A percentile compares a stretch with the other conserved stretches of the same genome.
Conservation (phyloP, 2,888 invertebrate genomes). For the Agonopterix subpropinquella region DNA sequence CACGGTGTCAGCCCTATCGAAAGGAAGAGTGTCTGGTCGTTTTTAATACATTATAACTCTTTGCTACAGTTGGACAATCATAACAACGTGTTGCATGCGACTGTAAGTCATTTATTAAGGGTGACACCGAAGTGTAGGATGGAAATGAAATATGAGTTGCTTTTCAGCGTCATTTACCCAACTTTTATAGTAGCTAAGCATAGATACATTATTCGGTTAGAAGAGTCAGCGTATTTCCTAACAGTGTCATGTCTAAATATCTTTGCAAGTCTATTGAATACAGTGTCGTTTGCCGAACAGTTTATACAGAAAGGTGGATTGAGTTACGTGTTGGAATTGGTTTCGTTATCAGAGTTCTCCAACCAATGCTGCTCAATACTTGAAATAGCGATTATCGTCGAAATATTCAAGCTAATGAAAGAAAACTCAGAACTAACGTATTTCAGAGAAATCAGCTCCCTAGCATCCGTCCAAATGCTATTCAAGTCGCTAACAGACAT, state of each 20-base stretch:
- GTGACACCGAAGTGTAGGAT: constrained; percentile 73
- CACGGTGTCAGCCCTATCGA: constrained; percentile 44
- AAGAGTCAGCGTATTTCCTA: constrained; percentile 72
- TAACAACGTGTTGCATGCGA: constrained; percentile 67
- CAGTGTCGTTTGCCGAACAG: constrained; percentile 72
- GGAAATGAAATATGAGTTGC: constrained; percentile 73
- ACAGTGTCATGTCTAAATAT: constrained; percentile 77
- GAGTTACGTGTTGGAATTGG: constrained; percentile 70
- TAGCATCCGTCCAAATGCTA: constrained; percentile 61
- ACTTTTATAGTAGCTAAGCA: constrained; percentile 74
- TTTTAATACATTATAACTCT: constrained; percentile 74
- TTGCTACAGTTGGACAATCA: constrained; percentile 73
- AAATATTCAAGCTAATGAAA: constrained; percentile 68
- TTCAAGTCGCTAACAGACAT: constrained; percentile 53
- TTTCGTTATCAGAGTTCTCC: constrained; percentile 71
- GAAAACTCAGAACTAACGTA: constrained; percentile 42
- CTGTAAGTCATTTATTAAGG: constrained; percentile 75
- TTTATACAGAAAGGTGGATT: constrained; percentile 76
- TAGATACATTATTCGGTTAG: constrained; percentile 57
- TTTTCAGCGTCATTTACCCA: constrained; percentile 77
- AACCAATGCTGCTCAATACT: constrained; percentile 76
- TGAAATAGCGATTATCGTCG: constrained; percentile 77
- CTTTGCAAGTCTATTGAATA: constrained; percentile 74
- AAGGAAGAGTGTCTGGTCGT: constrained; percentile 69
- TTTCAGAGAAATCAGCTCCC: constrained; percentile 48